These are phyloP conservation scores for Callimorpha dominula DNA, from an alignment of 2,888 invertebrate genomes.

Conservation along the genomic window DNA sequence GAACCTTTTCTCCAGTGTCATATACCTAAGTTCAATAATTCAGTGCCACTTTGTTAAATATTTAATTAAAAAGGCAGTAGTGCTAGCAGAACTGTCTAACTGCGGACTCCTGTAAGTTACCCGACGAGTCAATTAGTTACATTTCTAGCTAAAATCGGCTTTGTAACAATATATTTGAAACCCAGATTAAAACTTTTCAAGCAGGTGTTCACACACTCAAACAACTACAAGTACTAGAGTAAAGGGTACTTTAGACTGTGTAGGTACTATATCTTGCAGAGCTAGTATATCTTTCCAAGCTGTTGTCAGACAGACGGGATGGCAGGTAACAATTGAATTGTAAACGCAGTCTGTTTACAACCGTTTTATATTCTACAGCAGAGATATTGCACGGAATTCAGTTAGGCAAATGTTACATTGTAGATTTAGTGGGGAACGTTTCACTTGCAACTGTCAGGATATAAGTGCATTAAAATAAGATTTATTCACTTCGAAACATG, in stretches of 20 bases:
- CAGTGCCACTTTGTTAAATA: too few relatives aligned
- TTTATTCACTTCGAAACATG: constrained; percentile 6
- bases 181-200: not conserved
- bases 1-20: too few relatives aligned
- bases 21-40: too few relatives aligned
- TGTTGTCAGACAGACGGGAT: constrained; percentile 18
- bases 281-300: constrained; percentile 12
- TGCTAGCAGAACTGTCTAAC: too few relatives aligned
- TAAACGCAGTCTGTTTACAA: constrained; percentile 42
- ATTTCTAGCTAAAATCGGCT: too few relatives aligned
- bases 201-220: constrained; percentile 5
- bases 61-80: too few relatives aligned
- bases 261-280: constrained; percentile 27
- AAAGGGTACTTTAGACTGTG: not conserved
- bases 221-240: not conserved
- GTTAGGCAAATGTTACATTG: constrained; percentile 24
- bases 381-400: constrained; percentile 14
- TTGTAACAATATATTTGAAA: not conserved
- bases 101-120: too few relatives aligned
- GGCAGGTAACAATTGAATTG: constrained; percentile 49
- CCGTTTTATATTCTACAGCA: constrained; percentile 38
- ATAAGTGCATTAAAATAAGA: constrained; percentile 10
- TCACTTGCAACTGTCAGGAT: constrained; percentile 5
- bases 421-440: constrained; percentile 17
- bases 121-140: too few relatives aligned